phyloP scores from a whole-genome alignment of 1,140 invertebrate genomes.

The Drosophila nebulosa region DNA sequence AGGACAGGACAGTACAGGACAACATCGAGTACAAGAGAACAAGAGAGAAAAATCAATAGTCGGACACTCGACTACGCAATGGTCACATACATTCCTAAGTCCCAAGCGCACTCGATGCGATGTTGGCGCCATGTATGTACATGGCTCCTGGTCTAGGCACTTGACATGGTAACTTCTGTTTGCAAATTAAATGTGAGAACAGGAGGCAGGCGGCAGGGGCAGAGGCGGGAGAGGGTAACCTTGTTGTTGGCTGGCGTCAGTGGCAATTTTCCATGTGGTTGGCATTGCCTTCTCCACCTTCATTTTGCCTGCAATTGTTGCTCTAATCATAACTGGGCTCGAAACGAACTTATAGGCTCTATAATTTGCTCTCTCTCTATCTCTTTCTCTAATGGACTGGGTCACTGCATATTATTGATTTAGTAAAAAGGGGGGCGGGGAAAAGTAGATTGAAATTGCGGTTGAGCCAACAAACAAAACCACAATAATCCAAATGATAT shows the following conservation, averaged over 20 bases:
- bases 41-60: constrained; percentile 48
- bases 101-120: not conserved
- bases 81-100: not conserved
- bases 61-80: constrained; percentile 37
- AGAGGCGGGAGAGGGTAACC: not conserved
- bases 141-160: constrained; percentile 16
- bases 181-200: constrained; percentile 50
- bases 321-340: constrained; percentile 36
- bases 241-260: constrained; percentile 13
- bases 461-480: not conserved
- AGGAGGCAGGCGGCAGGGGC: too few species aligned
- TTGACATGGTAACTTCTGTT: constrained; percentile 16
- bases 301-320: constrained; percentile 64
- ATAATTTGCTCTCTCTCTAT: not conserved
- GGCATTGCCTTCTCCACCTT: too few species aligned
- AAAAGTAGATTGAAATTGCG: constrained; percentile 49
- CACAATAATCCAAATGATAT: too few species aligned
- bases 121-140: constrained; percentile 59
- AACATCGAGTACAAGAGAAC: too few species aligned
- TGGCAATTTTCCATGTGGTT: constrained; percentile 58
- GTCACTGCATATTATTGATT: constrained; percentile 57
- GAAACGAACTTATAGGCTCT: not conserved
- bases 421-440: constrained; percentile 14
- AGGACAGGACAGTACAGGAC: not conserved
- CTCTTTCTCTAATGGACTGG: constrained; percentile 55